phyloP scores from a whole-genome alignment of 2,113 vertebrate genomes.

The Coreoperca whiteheadi region DNA sequence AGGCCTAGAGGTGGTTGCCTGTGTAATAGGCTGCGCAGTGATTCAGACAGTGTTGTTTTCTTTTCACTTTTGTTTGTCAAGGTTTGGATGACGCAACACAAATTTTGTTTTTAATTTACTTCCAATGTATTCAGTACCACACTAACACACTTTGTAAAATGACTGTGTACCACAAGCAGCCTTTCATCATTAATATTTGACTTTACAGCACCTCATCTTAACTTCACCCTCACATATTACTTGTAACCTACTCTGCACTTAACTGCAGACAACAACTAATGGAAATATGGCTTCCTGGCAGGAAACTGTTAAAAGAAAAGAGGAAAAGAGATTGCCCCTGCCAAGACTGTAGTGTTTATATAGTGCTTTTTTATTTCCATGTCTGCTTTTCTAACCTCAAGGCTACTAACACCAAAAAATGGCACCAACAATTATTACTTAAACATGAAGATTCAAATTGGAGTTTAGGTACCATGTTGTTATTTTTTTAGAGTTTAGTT shows the following conservation, averaged over 20 bases:
- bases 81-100: neutral
- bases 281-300: slow-evolving; percentile 11
- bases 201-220: neutral
- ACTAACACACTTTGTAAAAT: neutral
- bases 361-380: neutral
- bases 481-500: neutral
- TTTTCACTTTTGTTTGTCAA: neutral
- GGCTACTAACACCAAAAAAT: neutral
- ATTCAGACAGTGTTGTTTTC: neutral
- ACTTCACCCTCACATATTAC: neutral
- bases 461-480: neutral
- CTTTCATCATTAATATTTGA: neutral
- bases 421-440: too few relatives aligned
- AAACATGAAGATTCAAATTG: neutral
- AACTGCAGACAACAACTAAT: neutral
- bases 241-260: neutral
- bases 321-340: neutral
- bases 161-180: neutral
- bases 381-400: neutral
- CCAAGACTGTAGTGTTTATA: neutral
- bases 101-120: neutral
- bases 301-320: neutral
- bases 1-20: neutral
- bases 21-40: too few relatives aligned
- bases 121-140: neutral